Percentiles rank a stretch among this genome's conserved stretches.
Evolutionary conservation across 2,113 vertebrate genomes (phyloP).

Genomic region (Siniperca chuatsi): DNA sequence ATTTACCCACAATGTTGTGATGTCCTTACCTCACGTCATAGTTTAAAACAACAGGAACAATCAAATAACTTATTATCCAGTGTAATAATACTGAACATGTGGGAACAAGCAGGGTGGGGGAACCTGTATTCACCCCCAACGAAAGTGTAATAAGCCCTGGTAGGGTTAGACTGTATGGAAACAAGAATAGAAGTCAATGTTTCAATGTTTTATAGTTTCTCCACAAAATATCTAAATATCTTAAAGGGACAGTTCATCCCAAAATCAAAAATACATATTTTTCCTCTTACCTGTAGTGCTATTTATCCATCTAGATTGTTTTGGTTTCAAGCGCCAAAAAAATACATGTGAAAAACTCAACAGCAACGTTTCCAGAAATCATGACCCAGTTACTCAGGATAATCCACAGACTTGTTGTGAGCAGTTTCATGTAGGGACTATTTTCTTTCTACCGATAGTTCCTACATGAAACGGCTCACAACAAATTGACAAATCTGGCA

Average conservation of each 20-base stretch:
- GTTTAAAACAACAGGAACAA: slow-evolving; percentile 7
- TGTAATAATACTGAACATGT: not conserved
- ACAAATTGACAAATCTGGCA: not conserved
- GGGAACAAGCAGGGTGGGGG: not conserved
- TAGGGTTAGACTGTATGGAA: not conserved
- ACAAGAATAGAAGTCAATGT: not conserved
- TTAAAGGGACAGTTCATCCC: too few species aligned
- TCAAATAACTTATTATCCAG: not conserved
- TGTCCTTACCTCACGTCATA: not conserved
- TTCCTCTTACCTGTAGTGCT: too few species aligned
- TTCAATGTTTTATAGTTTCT: not conserved
- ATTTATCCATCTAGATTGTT: too few species aligned
- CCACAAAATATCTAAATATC: not conserved
- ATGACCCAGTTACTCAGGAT: too few species aligned
- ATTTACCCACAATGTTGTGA: slow-evolving; percentile 25
- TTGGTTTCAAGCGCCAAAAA: too few species aligned
- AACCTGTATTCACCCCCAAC: not conserved
- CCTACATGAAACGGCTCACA: too few species aligned
- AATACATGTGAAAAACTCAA: too few species aligned
- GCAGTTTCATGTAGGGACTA: too few species aligned
- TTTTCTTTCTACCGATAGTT: too few species aligned
- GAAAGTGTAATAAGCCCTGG: not conserved
- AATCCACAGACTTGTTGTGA: too few species aligned
- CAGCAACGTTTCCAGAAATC: too few species aligned
- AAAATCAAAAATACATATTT: too few species aligned